phyloP scores from a whole-genome alignment of 2,797 vertebrate species.

The Miopithecus talapoin region DNA sequence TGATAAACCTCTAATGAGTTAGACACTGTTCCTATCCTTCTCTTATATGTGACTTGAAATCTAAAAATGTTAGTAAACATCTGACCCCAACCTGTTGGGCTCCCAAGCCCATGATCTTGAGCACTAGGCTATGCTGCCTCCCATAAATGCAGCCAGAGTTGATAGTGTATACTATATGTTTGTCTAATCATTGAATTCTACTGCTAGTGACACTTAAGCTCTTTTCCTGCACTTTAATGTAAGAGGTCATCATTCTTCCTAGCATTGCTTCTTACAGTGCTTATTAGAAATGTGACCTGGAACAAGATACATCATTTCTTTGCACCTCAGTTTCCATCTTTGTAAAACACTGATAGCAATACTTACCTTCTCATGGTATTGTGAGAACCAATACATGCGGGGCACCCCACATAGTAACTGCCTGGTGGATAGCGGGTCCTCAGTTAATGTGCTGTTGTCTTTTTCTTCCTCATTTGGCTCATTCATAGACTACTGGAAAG shows the following conservation, averaged over 20 bases:
- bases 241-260: background rate
- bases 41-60: background rate
- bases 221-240: background rate
- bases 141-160: background rate
- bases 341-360: background rate
- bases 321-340: background rate
- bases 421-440: background rate
- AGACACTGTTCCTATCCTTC: background rate
- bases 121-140: background rate
- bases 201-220: background rate
- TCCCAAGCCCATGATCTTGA: background rate
- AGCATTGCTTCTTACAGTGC: background rate
- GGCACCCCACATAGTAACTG: background rate
- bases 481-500: background rate
- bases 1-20: background rate
- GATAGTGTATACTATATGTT: fast-evolving
- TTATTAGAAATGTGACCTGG: background rate
- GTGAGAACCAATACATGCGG: background rate
- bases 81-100: background rate
- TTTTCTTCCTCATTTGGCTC: background rate
- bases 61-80: background rate
- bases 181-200: background rate
- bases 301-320: background rate
- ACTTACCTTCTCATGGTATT: background rate
- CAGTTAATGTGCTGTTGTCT: background rate